Conservation (phyloP, 2,888 invertebrate genomes). For the Epirrhoe alternata region DNA sequence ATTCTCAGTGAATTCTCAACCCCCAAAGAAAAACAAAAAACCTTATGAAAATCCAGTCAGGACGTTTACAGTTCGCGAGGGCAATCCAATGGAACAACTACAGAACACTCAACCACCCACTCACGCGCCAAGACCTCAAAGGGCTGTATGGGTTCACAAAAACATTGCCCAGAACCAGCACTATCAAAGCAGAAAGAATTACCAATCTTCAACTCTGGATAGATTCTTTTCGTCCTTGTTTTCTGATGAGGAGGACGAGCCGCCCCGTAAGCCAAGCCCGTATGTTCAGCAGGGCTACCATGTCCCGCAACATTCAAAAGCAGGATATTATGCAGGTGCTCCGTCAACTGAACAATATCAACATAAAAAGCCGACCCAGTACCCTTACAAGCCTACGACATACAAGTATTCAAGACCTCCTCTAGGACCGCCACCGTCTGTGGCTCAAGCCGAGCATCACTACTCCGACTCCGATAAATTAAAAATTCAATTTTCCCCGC, state of each 20-base stretch:
- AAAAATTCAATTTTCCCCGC: constrained; percentile 26
- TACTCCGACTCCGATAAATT: constrained; percentile 52
- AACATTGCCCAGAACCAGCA: constrained; percentile 63
- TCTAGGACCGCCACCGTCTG: constrained; percentile 54
- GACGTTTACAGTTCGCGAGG: constrained; percentile 87
- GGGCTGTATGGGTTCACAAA: constrained; percentile 74
- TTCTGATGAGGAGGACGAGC: constrained; percentile 65
- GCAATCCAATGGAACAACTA: constrained; percentile 57
- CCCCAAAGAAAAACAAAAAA: constrained; percentile 74
- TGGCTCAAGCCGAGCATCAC: constrained; percentile 53
- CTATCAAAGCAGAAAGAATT: constrained; percentile 55
- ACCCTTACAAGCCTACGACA: constrained; percentile 57
- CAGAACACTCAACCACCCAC: constrained; percentile 45
- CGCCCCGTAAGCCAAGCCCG: constrained; percentile 54
- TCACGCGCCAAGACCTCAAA: constrained; percentile 57
- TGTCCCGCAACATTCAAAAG: constrained; percentile 62
- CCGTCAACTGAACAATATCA: constrained; percentile 56
- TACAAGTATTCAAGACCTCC: constrained; percentile 64
- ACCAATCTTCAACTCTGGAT: constrained; percentile 64
- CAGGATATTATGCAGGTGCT: constrained; percentile 55
- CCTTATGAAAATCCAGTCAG: constrained; percentile 84
- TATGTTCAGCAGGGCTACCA: constrained; percentile 52
- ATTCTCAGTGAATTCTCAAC: constrained; percentile 86
- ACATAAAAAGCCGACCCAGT: constrained; percentile 62
- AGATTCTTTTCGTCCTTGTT: constrained; percentile 75